Conservation (phyloP, 2,113 vertebrate genomes). For the Daubentonia madagascariensis region DNA sequence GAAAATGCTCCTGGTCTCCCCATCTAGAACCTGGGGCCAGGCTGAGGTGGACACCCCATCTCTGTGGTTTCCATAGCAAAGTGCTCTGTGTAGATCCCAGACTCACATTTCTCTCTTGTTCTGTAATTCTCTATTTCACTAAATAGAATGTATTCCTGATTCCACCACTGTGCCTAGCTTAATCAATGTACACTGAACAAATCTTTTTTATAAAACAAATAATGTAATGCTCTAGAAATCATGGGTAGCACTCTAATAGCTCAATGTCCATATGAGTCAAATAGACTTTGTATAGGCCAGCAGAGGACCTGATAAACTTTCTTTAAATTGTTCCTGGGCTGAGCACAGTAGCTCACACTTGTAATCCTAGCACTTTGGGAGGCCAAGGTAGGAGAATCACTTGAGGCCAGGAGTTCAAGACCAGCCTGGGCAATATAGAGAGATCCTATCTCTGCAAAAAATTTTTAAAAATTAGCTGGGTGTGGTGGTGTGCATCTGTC, state of each 20-base stretch:
- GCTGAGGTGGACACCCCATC: no score
- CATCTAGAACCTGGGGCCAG: background rate
- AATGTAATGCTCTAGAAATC: background rate
- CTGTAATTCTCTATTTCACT: background rate
- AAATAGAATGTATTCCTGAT: background rate
- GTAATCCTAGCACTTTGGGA: no score
- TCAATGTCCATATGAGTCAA: background rate
- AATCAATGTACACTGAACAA: background rate
- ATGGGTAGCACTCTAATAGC: background rate
- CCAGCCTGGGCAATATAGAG: no score
- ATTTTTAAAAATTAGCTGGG: no score
- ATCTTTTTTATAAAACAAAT: background rate
- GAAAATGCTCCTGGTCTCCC: background rate
- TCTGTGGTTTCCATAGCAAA: background rate
- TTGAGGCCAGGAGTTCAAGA: no score
- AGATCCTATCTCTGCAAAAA: no score
- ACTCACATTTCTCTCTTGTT: background rate
- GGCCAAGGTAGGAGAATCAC: no score
- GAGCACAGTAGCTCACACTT: no score
- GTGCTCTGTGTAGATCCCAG: background rate
- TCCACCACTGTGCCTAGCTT: background rate
- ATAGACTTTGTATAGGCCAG: background rate
- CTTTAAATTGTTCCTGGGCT: background rate
- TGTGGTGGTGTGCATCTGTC: no score
- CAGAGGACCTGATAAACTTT: background rate